Evolutionary conservation across 2,888 invertebrate species (phyloP), one percentile per base, ranked within the genome.

Genomic region (Oxycera nigricornis): DNA sequence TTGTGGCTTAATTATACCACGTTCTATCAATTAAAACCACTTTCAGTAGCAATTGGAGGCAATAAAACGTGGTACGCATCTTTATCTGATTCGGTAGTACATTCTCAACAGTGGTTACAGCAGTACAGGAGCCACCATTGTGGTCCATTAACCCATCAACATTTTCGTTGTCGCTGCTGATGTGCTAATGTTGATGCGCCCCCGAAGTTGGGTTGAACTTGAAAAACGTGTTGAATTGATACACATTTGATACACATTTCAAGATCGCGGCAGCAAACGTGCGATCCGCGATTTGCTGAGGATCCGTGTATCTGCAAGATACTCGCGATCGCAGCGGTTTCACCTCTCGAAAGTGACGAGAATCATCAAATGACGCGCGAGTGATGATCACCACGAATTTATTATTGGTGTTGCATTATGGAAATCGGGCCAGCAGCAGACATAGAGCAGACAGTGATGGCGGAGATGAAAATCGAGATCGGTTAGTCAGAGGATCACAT

Each of bases 91-190:
- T 55, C 17, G 24, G 24, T 20, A 1, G 11, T 1, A 55, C 22
- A 55, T 55, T 55, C 39, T 11, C 24, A 55, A 22, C 24, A 24
- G 39, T 39, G 39, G 1, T n/a, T n/a, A 39, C 39, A 39, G 39
- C 39, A 39, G 14, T 6, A 24, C 22, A 22, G 6, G 20, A 55
- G 55, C 55, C 9, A 55, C 11, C 11, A 22, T 28, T 59, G 30
- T n/a, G 59, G 28, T 59, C 59, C 59, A 59, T 59, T 59, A 59
- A 59, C 26, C 59, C 59, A 30, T 1, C 59, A 30, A 28, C 26
- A 59, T 30, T 59, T 59, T 28, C 30, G 6, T 28, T 9, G 30
- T 28, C 30, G 30, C n/a, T 30, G 2, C 20, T 20, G 20, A 24
- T 39, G 17, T n/a, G 9, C 9, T 50, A 50, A 17, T 28, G n/a